Percentiles rank a stretch among this genome's conserved stretches.
These are phyloP conservation scores for Staurois parvus DNA, from an alignment of 2,797 vertebrate genomes.

Conservation along the genomic window DNA sequence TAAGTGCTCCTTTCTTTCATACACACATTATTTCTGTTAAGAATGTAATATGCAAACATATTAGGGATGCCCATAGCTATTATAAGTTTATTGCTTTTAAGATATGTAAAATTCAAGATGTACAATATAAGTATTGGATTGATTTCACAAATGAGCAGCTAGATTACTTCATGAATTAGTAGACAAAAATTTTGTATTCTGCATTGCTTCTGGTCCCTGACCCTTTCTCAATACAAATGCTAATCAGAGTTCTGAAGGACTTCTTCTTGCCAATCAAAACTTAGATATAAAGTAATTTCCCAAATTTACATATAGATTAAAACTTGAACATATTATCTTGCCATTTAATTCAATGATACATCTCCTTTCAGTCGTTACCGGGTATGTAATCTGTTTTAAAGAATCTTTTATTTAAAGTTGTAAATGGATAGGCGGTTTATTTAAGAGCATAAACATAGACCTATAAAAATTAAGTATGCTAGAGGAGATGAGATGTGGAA, in stretches of 20 bases:
- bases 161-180: conserved; percentile 60
- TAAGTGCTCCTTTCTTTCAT: neutral
- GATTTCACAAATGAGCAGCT: conserved; percentile 59
- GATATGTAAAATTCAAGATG: conserved; percentile 27
- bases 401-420: conserved; percentile 19
- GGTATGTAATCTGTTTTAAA: conserved; percentile 39
- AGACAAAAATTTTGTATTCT: conserved; percentile 60
- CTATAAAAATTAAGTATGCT: conserved; percentile 24
- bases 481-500: conserved; percentile 7
- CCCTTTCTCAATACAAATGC: conserved; percentile 56
- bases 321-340: conserved; percentile 60
- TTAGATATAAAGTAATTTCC: conserved; percentile 56
- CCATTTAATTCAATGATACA: conserved; percentile 55
- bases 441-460: neutral
- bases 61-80: conserved; percentile 35
- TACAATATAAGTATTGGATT: conserved; percentile 43
- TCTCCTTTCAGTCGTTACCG: conserved; percentile 35
- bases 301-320: conserved; percentile 62
- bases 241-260: conserved; percentile 55
- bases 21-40: neutral
- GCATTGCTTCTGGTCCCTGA: conserved; percentile 52
- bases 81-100: conserved; percentile 37
- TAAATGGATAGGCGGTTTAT: neutral
- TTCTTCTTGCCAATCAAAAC: conserved; percentile 57
- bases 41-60: neutral